Evolutionary conservation across 2,797 vertebrate genomes (phyloP).

Genomic region (Bovichtus diacanthus): DNA sequence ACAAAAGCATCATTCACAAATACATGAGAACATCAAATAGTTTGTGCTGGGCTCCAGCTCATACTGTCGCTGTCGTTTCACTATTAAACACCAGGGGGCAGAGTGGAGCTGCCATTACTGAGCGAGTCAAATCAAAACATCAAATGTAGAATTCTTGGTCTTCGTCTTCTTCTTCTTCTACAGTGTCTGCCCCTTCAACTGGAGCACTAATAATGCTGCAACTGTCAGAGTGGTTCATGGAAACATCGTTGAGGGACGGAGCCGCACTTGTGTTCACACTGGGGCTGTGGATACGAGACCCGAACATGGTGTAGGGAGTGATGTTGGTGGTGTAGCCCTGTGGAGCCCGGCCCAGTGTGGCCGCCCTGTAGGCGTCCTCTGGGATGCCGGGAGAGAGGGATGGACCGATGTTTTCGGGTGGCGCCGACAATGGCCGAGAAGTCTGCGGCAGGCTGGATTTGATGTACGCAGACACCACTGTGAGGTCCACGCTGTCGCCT

Average conservation of each 20-base stretch:
- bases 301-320: conserved; percentile 30
- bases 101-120: conserved; percentile 21
- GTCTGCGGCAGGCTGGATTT: conserved; percentile 61
- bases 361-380: conserved; percentile 39
- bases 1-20: conserved; percentile 34
- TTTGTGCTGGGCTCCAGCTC: conserved; percentile 13
- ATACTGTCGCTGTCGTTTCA: conserved; percentile 1
- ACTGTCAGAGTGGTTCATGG: conserved; percentile 66
- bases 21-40: conserved; percentile 23
- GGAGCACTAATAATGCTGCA: conserved; percentile 49
- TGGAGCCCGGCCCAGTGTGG: conserved; percentile 49
- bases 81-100: conserved; percentile 63
- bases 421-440: conserved; percentile 76
- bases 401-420: conserved; percentile 58
- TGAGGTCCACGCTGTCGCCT: conserved; percentile 87
- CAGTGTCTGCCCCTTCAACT: conserved; percentile 33
- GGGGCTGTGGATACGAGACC: conserved; percentile 22
- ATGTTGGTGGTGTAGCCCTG: conserved; percentile 54
- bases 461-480: conserved; percentile 91
- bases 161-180: conserved; percentile 78
- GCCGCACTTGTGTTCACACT: conserved; percentile 40
- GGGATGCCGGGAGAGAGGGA: conserved; percentile 64
- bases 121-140: conserved; percentile 18
- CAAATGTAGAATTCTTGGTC: conserved; percentile 93
- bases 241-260: conserved; percentile 64